Evolutionary conservation across 1,140 invertebrate species (phyloP).

Genomic region (Elysia chlorotica): DNA sequence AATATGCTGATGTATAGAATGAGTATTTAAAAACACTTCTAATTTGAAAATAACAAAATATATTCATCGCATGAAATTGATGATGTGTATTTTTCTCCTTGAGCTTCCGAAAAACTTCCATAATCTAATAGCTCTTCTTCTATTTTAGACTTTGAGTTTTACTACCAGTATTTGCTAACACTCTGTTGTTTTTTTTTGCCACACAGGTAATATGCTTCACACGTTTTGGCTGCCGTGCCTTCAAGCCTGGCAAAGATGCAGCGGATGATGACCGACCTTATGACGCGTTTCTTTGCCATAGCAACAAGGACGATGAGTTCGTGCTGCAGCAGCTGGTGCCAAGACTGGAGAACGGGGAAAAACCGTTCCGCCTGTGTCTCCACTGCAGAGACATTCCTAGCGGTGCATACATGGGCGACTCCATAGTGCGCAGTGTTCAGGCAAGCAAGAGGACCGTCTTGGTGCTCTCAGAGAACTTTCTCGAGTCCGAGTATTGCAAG

Average conservation of each 20-base stretch:
- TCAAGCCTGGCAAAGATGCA: constrained; percentile 18
- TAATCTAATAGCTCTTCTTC: too few species aligned
- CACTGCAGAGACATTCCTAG: constrained; percentile 44
- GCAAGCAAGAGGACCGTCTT: constrained; percentile 42
- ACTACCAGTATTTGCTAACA: too few species aligned
- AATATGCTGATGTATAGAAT: too few species aligned
- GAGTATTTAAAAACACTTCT: too few species aligned
- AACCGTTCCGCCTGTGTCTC: constrained; percentile 43
- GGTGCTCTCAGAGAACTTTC: constrained; percentile 37
- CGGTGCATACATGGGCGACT: constrained; percentile 40
- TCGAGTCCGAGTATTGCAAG: constrained; percentile 45
- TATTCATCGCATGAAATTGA: too few species aligned
- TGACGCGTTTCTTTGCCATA: constrained; percentile 49
- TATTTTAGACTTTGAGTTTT: too few species aligned
- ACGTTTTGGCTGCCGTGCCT: constrained; percentile 33
- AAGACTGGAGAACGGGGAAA: constrained; percentile 36
- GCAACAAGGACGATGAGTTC: constrained; percentile 40
- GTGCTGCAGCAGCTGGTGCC: constrained; percentile 41
- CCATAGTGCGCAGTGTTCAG: constrained; percentile 36
- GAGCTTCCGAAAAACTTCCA: too few species aligned
- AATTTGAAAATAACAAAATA: too few species aligned
- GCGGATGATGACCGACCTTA: constrained; percentile 31
- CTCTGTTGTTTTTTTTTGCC: too few species aligned
- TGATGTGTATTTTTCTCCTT: too few species aligned
- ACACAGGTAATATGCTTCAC: constrained; percentile 39